A percentile compares a stretch with the other conserved stretches of the same genome.
Evolutionary conservation across 2,113 vertebrate species (phyloP).

Genomic region (Cottus gobio): DNA sequence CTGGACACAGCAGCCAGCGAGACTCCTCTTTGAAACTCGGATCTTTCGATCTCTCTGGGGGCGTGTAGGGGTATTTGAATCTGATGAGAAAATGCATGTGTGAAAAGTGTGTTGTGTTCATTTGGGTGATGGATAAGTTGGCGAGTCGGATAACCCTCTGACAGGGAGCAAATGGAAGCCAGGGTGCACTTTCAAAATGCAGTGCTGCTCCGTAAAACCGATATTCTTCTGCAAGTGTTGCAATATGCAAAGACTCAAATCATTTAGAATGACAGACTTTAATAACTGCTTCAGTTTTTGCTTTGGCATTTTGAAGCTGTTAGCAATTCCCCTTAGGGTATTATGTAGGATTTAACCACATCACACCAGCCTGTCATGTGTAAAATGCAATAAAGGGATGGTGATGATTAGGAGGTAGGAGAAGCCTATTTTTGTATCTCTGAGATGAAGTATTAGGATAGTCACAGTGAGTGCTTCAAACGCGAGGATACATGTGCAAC

Average conservation of each 20-base stretch:
- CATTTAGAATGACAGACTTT: slow-evolving; percentile 55
- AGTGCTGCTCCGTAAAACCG: slow-evolving; percentile 36
- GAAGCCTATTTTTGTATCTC: slow-evolving; percentile 50
- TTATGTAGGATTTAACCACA: slow-evolving; percentile 61
- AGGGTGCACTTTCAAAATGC: slow-evolving; percentile 48
- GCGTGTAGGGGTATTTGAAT: slow-evolving; percentile 49
- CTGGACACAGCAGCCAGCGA: slow-evolving; percentile 14
- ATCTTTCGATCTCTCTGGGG: slow-evolving; percentile 32
- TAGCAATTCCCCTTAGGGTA: slow-evolving; percentile 49
- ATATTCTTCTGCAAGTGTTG: slow-evolving; percentile 25
- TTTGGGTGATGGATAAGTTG: slow-evolving; percentile 73
- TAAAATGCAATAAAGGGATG: slow-evolving; percentile 60
- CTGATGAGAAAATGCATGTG: slow-evolving; percentile 56
- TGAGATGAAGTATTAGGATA: slow-evolving; percentile 38
- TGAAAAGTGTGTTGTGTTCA: slow-evolving; percentile 69
- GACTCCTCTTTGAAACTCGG: slow-evolving; percentile 42
- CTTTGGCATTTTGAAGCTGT: slow-evolving; percentile 66
- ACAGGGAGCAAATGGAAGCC: slow-evolving; percentile 58
- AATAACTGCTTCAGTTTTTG: slow-evolving; percentile 43
- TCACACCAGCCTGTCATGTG: slow-evolving; percentile 51
- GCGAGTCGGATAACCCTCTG: slow-evolving; percentile 50
- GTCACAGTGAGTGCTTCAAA: slow-evolving; percentile 41
- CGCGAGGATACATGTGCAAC: slow-evolving; percentile 20
- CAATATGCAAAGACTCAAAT: slow-evolving; percentile 55
- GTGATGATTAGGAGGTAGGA: slow-evolving; percentile 57